Base-by-base conservation (phyloP, 2,888 invertebrate species). In the Slavum lentiscoides region DNA sequence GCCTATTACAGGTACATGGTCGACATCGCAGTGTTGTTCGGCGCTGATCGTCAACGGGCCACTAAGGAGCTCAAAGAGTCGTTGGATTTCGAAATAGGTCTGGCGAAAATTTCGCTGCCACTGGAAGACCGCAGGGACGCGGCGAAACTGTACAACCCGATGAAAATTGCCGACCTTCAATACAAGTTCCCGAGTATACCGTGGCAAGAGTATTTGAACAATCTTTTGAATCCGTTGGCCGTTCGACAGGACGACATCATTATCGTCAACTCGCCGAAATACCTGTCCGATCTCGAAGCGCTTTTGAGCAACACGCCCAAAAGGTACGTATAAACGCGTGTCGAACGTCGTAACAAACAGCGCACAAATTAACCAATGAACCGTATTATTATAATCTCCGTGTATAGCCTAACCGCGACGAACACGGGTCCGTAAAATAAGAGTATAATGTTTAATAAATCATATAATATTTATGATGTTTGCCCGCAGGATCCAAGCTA, bases 41-140 rank as follows among this genome's bases (percentile, higher is more conserved):
- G 97, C 13, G 97, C 96, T 0, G 89, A 94, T 39, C 90, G 89
- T 83, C 86, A 88, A 0, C 86, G 87, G 7, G 96, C 96, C 0
- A 87, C 89, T 83, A 86, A 87, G 13, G 94, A 97, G 84, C 89
- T 97, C 81, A 89, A 88, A 72, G 91, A 94, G 73, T 94, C 96
- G 0, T 88, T 98, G 30, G 89, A 92, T 83, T 97, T 98, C 85
- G 97, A 98, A 89, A 95, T 94, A 83, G 89, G 91, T 84, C 89
- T 98, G 81, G 97, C 97, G 55, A 96, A 97, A 94, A 94, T 93
- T 85, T 94, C 94, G 11, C 88, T 94, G 86, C 95, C 96, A 8
- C 91, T 92, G 84, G 97, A 97, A 86, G 93, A 97, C 87, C 90
- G 97, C 67, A 91, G 97, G 83, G 96, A 97, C 86, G 94, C 95